Base-by-base conservation (phyloP, 2,797 vertebrate species). In the Pipistrellus kuhlii region DNA sequence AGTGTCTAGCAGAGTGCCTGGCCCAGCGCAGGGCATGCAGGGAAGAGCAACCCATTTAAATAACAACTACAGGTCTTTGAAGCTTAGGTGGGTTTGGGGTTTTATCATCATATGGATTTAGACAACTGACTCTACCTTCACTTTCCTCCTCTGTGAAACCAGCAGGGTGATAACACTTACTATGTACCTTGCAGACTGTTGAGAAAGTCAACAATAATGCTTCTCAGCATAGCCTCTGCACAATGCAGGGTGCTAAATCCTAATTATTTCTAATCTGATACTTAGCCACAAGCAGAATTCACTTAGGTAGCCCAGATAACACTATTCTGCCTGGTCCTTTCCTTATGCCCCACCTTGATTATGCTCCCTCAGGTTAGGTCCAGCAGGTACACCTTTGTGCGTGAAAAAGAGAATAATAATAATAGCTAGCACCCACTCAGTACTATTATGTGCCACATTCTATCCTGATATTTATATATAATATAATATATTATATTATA, bases 341-440 rank as follows among this genome's bases (percentile, higher is more conserved):
- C 44, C 62, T 80, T 62, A 32, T 90, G 66, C 6, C 15, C 12
- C 72, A 93, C 46, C 23, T 91, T 81, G 68, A 62, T 15, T 85
- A 21, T 85, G 13, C 82, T 68, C 64, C 27, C 32, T 46, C 12
- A 0, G 46, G 38, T 48, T n/a, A 78, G 3, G 51, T 86, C 38
- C 38, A 6, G 30, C 20, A 6, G 55, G 44, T 21, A 55, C 25
- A 15, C 30, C 27, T 64, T 21, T 41, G 5, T 64, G 51, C 35
- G 1, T 8, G 76, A 53, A 44, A 88, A 68, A 53, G n/a, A 53
- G 55, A 66, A 13, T 12, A n/a, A 3, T 12, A n/a, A 3, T 6
- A 48, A 8, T 2, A 46, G 12, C 25, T 55, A 53, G 69, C 7
- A 12, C 12, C 20, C 64, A 53, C 9, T 69, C 4, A 57, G n/a